Evolutionary conservation across 1,140 invertebrate genomes (phyloP).

Genomic region (Pomphorhynchus laevis): DNA sequence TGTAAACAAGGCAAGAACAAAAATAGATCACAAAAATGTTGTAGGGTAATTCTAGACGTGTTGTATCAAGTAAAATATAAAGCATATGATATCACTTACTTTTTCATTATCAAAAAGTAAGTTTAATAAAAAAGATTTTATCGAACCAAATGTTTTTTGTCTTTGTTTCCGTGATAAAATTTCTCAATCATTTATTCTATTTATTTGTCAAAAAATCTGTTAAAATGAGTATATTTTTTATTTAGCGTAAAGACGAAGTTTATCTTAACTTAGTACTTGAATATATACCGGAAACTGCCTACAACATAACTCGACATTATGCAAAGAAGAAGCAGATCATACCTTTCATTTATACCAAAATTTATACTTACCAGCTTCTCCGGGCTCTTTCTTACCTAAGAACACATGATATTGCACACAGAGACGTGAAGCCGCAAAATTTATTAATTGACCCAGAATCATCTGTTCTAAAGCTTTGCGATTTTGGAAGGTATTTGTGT

Average conservation of each 20-base stretch:
- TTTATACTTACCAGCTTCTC: constrained; percentile 99
- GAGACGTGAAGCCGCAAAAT: constrained; percentile 98
- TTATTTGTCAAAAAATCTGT: too few species aligned
- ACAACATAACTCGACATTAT: constrained; percentile 93
- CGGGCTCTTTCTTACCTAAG: constrained; percentile 93
- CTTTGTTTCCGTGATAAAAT: too few species aligned
- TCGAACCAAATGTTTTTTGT: too few species aligned
- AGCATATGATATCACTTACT: too few species aligned
- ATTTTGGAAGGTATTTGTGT: constrained; percentile 76
- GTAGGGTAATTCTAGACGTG: too few species aligned
- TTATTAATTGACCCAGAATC: constrained; percentile 74
- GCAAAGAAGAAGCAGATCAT: constrained; percentile 85
- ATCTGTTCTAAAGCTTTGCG: constrained; percentile 80
- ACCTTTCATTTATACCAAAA: constrained; percentile 94
- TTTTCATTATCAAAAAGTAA: too few species aligned
- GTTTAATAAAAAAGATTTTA: too few species aligned
- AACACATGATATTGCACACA: constrained; percentile 83
- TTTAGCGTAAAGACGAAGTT: constrained; percentile 87
- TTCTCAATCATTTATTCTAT: too few species aligned
- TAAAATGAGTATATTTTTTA: too few species aligned
- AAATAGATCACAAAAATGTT: too few species aligned
- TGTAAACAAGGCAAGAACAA: too few species aligned
- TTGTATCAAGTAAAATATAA: too few species aligned
- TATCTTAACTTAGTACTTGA: constrained; percentile 98
- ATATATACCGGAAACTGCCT: constrained; percentile 96